A percentile compares a stretch with the other conserved stretches of the same genome.
These are phyloP conservation scores for Centropyge bicolor DNA, from an alignment of 2,797 vertebrate species.

Conservation along the genomic window DNA sequence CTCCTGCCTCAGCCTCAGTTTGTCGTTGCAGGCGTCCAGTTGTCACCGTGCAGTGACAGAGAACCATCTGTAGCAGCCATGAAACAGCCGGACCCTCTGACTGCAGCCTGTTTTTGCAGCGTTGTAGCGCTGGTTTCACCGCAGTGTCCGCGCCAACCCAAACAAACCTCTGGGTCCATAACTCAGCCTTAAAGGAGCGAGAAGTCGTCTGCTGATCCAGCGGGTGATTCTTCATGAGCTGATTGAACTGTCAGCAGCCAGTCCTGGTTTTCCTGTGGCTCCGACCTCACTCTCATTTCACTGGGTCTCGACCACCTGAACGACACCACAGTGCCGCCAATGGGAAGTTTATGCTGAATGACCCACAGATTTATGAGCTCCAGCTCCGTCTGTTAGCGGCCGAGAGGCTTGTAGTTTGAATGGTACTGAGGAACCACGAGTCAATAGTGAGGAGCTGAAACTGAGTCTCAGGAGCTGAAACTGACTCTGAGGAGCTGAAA, in stretches of 20 bases:
- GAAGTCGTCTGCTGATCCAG: background rate
- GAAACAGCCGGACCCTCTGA: background rate
- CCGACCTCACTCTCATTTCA: background rate
- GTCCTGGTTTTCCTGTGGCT: slow-evolving; percentile 24
- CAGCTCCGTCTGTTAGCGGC: background rate
- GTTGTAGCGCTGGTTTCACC: background rate
- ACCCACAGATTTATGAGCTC: background rate
- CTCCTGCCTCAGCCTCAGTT: background rate
- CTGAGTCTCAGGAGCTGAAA: too few relatives aligned
- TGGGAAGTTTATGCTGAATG: background rate
- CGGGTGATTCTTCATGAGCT: slow-evolving; percentile 31
- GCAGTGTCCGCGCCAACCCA: slow-evolving; percentile 23
- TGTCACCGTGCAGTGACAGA: background rate
- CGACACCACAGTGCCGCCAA: background rate
- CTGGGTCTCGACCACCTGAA: background rate
- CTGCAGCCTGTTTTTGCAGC: background rate
- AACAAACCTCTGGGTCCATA: slow-evolving; percentile 23
- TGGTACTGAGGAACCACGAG: too few relatives aligned
- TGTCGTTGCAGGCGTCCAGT: background rate
- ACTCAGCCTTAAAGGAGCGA: slow-evolving; percentile 19
- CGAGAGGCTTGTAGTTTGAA: too few relatives aligned
- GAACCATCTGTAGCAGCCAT: background rate
- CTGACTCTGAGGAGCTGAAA: too few relatives aligned
- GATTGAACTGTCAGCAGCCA: slow-evolving; percentile 30
- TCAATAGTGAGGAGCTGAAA: too few relatives aligned